Base-by-base conservation (phyloP, 2,113 vertebrate genomes). In the Vicugna pacos region DNA sequence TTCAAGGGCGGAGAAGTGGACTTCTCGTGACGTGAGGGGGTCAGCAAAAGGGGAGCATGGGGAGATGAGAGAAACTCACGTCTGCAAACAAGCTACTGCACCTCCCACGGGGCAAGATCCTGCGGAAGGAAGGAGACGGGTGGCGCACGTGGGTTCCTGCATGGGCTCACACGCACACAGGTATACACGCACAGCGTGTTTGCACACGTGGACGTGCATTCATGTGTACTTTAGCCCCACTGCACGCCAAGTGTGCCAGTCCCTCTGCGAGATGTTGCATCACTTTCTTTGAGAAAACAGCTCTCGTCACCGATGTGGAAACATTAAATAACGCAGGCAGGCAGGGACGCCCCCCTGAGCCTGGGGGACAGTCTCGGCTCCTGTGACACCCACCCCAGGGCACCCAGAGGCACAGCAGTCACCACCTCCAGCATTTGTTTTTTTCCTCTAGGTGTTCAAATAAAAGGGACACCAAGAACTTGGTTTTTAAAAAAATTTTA, bases 151-250 rank as follows among this genome's bases (percentile, higher is more conserved):
- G 24, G 30, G 46, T 35, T 30, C 7, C 67, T n/a, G 20, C 24
- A 12, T n/a, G 5, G 5, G 17, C 20, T 58, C 35, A 11, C n/a
- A 30, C 24, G 30, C 11, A 30, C 9, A 38, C 1, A n/a, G 1
- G 12, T 19, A 14, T 4, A 73, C 6, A 14, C 1, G 5, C 3
- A 38, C 20, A 60, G 4, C 75, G 26, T 54, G 8, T 35, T 0
- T 79, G 15, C 32, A 35, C 24, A 77, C 15, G 24, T 48, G 80
- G 9, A 10, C 69, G 20, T 6, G 4, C 20, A 67, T n/a, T 50
- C 14, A 72, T 32, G 15, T n/a, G 83, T 84, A 22, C 62, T 76
- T 70, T 6, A 72, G 42, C 16, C 9, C 19, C 48, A 32, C 54
- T 80, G 35, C 15, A 48, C 42, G 48, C 8, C 75, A 70, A 82